phyloP scores from a whole-genome alignment of 2,888 invertebrate genomes.

The Papilio demoleus region DNA sequence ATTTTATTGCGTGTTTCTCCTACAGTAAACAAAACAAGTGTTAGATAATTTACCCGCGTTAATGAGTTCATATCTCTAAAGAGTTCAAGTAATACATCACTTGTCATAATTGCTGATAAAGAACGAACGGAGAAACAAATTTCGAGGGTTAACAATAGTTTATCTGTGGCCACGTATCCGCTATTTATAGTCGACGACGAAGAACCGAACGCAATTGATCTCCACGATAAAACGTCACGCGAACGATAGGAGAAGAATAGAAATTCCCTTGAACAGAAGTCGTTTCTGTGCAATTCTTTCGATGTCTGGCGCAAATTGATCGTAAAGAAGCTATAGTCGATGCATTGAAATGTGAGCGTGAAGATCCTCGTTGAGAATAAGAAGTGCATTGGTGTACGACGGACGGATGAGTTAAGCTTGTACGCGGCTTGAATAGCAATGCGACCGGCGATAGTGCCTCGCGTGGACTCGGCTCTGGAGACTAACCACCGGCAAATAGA shows the following conservation, averaged over 20 bases:
- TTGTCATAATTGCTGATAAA: constrained; percentile 38
- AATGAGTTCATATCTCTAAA: constrained; percentile 35
- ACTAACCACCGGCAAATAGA: constrained; percentile 21
- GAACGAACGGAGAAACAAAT: constrained; percentile 10
- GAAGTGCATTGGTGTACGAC: constrained; percentile 64
- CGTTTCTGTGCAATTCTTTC: constrained; percentile 55
- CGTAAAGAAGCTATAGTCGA: constrained; percentile 59
- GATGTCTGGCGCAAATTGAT: constrained; percentile 59
- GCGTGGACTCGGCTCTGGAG: constrained; percentile 42
- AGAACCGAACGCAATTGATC: constrained; percentile 31
- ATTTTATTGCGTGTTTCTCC: background rate
- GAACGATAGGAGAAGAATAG: constrained; percentile 46
- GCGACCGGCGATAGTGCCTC: constrained; percentile 44
- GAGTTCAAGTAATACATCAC: constrained; percentile 36
- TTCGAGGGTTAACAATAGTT: constrained; percentile 36
- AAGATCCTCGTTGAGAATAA: constrained; percentile 61
- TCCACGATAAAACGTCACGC: constrained; percentile 43
- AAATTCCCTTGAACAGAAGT: constrained; percentile 50
- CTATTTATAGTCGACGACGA: constrained; percentile 24
- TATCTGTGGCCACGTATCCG: constrained; percentile 8
- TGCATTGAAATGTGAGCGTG: constrained; percentile 54
- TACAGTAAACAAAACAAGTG: constrained; percentile 5
- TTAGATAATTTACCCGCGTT: constrained; percentile 15
- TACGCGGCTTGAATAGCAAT: constrained; percentile 69
- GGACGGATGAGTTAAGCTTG: constrained; percentile 65